Evolutionary conservation across 2,888 invertebrate genomes (phyloP).

Genomic region (Bursaphelenchus okinawaensis): DNA sequence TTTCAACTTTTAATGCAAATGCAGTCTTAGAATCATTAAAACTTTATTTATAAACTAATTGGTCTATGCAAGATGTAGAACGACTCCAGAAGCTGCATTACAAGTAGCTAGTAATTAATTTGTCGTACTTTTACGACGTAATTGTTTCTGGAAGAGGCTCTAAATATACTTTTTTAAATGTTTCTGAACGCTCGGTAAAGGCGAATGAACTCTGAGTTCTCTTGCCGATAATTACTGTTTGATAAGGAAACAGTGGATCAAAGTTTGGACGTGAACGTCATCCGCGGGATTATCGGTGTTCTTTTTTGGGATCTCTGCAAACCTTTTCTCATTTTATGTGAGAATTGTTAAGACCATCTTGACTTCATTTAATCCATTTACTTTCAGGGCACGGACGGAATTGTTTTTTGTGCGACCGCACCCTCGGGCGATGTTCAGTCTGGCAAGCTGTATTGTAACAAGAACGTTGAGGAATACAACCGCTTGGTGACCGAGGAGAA

Average conservation of each 20-base stretch:
- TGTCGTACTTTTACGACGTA: too few relatives aligned
- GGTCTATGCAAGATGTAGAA: too few relatives aligned
- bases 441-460: conserved; percentile 68
- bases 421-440: conserved; percentile 65
- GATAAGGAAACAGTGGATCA: neutral
- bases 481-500: conserved; percentile 31
- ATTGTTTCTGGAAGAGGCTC: too few relatives aligned
- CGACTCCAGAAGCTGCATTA: too few relatives aligned
- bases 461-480: conserved; percentile 35
- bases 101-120: too few relatives aligned
- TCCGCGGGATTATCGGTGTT: neutral
- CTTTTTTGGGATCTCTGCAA: neutral
- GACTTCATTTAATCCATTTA: conserved; percentile 17
- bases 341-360: neutral
- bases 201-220: too few relatives aligned
- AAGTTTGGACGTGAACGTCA: neutral
- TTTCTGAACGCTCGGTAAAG: too few relatives aligned
- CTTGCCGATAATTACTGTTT: too few relatives aligned
- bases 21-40: too few relatives aligned
- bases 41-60: too few relatives aligned
- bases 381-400: conserved; percentile 72
- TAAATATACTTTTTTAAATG: too few relatives aligned
- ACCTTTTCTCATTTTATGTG: neutral
- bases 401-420: conserved; percentile 73
- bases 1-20: too few relatives aligned